A percentile compares a stretch with the other conserved stretches of the same genome.
These are phyloP conservation scores for Drosophila acutilabella DNA, from an alignment of 2,888 invertebrate species.

Conservation along the genomic window DNA sequence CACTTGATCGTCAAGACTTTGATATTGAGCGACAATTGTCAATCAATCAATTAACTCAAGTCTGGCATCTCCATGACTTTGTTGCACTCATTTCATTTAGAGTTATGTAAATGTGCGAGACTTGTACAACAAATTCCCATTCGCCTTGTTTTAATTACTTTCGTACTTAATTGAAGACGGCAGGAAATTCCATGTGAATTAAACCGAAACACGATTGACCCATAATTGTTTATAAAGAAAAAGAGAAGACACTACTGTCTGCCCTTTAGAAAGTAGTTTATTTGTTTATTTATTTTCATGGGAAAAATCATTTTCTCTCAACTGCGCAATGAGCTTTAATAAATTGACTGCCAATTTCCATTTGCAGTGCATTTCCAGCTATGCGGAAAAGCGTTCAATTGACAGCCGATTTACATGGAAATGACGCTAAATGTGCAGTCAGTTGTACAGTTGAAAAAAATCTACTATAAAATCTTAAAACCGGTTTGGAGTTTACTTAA, in stretches of 20 bases:
- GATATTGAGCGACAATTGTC: conserved; percentile 42
- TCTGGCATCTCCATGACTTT: conserved; percentile 23
- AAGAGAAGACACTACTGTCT: not conserved
- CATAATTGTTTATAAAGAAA: conserved; percentile 2
- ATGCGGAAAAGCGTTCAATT: conserved; percentile 59
- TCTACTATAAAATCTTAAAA: not conserved
- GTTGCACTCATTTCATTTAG: conserved; percentile 44
- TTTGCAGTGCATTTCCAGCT: conserved; percentile 32
- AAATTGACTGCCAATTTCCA: conserved; percentile 48
- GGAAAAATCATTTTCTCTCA: conserved; percentile 37
- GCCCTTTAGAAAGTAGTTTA: conserved; percentile 29
- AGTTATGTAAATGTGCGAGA: conserved; percentile 43
- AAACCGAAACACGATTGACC: conserved; percentile 31
- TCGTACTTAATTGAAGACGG: conserved; percentile 41
- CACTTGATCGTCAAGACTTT: conserved; percentile 8
- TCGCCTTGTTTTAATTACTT: conserved; percentile 33
- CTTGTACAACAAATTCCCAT: conserved; percentile 28
- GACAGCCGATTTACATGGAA: conserved; percentile 45
- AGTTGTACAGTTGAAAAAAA: conserved; percentile 1
- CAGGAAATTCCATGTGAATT: conserved; percentile 52
- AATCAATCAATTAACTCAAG: conserved; percentile 45
- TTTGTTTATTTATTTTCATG: conserved; percentile 29
- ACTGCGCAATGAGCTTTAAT: conserved; percentile 47
- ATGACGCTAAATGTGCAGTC: conserved; percentile 35
- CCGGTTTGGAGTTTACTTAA: not conserved